phyloP scores from a whole-genome alignment of 2,113 vertebrate species.

The Tragulus kanchil region DNA sequence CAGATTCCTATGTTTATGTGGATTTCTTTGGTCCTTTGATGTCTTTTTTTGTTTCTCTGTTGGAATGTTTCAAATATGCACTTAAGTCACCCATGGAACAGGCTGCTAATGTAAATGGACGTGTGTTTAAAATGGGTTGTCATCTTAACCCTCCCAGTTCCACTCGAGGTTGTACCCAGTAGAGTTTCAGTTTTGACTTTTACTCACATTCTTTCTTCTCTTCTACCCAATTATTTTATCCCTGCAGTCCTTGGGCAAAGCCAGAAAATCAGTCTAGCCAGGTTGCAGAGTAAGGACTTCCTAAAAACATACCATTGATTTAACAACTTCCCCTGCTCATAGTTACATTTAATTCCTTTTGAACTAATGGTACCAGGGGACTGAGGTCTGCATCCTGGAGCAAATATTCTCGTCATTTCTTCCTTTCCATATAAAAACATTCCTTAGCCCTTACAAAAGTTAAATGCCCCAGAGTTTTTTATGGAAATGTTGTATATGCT shows the following conservation, averaged over 20 bases:
- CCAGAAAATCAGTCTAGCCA: constrained; percentile 35
- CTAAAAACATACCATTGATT: constrained; percentile 62
- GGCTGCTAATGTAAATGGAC: constrained; percentile 73
- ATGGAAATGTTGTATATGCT: constrained; percentile 45
- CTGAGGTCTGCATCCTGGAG: constrained; percentile 63
- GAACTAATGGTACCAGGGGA: constrained; percentile 68
- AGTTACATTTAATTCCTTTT: constrained; percentile 68
- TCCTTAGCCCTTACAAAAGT: constrained; percentile 68
- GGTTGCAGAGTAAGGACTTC: constrained; percentile 45
- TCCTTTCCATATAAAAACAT: constrained; percentile 64
- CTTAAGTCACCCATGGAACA: constrained; percentile 76
- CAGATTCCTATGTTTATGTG: constrained; percentile 61
- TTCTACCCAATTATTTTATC: constrained; percentile 20
- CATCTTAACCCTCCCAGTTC: constrained; percentile 75
- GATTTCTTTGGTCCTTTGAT: constrained; percentile 78
- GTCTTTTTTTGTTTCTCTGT: constrained; percentile 56
- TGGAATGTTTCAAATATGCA: constrained; percentile 80
- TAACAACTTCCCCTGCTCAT: constrained; percentile 68
- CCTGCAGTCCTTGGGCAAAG: not conserved
- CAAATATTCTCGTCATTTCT: constrained; percentile 68
- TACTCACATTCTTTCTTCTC: constrained; percentile 16
- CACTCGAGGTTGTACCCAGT: no score
- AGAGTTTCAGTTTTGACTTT: not conserved
- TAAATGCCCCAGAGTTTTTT: constrained; percentile 55
- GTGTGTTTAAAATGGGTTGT: constrained; percentile 70